Conservation (phyloP, 2,113 vertebrate genomes). For the Girardinichthys multiradiatus region DNA sequence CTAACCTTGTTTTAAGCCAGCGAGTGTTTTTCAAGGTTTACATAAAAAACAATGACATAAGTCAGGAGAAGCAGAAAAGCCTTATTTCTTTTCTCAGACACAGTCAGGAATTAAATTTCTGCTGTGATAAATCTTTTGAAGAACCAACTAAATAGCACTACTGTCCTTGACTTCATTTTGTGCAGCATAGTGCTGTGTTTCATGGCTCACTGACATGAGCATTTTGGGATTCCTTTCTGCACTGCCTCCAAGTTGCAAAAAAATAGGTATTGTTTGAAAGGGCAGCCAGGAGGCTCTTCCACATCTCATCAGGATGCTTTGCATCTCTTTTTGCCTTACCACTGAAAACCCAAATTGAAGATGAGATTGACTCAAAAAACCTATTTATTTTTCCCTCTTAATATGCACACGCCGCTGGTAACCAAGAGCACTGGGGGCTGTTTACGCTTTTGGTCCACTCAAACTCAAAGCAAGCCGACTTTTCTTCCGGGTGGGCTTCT, state of each 20-base stretch:
- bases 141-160: slow-evolving; percentile 19
- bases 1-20: slow-evolving; percentile 30
- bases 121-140: background rate
- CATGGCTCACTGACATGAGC: slow-evolving; percentile 30
- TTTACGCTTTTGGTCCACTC: slow-evolving; percentile 11
- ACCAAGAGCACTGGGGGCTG: background rate
- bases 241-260: slow-evolving; percentile 33
- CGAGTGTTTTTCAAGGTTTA: slow-evolving; percentile 11
- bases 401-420: background rate
- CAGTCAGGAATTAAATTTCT: background rate
- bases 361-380: slow-evolving; percentile 43
- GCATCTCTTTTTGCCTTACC: slow-evolving; percentile 38
- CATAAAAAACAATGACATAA: background rate
- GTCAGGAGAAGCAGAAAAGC: slow-evolving; percentile 9
- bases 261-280: slow-evolving; percentile 37
- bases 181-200: slow-evolving; percentile 22
- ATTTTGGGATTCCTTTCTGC: slow-evolving; percentile 18
- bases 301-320: slow-evolving; percentile 48
- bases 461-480: slow-evolving; percentile 11
- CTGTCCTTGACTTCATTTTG: slow-evolving; percentile 14
- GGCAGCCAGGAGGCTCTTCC: slow-evolving; percentile 19
- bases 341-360: slow-evolving; percentile 41
- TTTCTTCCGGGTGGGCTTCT: slow-evolving; percentile 5
- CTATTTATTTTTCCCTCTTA: slow-evolving; percentile 37
- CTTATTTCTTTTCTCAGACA: background rate